Conservation (phyloP, 2,113 vertebrate genomes). For the Axis porcinus region DNA sequence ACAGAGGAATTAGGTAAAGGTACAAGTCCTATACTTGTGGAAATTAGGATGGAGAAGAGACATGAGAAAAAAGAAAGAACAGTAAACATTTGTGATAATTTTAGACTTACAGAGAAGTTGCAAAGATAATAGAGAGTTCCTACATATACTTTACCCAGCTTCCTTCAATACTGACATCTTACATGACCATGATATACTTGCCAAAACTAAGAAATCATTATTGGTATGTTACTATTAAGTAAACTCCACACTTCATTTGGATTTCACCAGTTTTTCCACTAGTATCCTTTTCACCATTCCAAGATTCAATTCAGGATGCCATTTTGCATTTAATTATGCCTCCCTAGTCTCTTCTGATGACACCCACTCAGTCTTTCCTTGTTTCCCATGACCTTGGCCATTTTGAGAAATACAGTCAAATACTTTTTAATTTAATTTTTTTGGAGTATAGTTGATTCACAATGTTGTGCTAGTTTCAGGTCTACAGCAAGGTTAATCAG, state of each 20-base stretch:
- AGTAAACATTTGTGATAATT: not conserved
- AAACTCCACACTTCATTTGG: not conserved
- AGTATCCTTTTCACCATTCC: not conserved
- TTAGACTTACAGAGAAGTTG: not conserved
- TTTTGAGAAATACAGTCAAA: not conserved
- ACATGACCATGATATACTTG: not conserved
- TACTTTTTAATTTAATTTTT: not conserved
- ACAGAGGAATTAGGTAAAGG: not conserved
- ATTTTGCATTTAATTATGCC: not conserved
- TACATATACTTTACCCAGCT: not conserved
- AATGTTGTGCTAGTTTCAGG: not conserved
- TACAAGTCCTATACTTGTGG: not conserved
- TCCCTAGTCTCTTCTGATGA: not conserved
- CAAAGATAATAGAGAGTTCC: not conserved
- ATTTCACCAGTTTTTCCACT: not conserved
- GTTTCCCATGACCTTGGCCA: not conserved
- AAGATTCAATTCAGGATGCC: not conserved
- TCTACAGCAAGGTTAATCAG: not conserved
- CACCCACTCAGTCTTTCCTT: not conserved
- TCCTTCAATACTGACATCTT: not conserved
- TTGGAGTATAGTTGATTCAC: not conserved
- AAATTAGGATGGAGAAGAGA: not conserved
- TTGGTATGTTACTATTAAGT: not conserved
- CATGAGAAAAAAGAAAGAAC: not conserved
- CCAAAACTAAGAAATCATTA: not conserved